These are phyloP conservation scores for Apocheima hispidaria DNA, from an alignment of 2,888 invertebrate genomes.

Conservation along the genomic window DNA sequence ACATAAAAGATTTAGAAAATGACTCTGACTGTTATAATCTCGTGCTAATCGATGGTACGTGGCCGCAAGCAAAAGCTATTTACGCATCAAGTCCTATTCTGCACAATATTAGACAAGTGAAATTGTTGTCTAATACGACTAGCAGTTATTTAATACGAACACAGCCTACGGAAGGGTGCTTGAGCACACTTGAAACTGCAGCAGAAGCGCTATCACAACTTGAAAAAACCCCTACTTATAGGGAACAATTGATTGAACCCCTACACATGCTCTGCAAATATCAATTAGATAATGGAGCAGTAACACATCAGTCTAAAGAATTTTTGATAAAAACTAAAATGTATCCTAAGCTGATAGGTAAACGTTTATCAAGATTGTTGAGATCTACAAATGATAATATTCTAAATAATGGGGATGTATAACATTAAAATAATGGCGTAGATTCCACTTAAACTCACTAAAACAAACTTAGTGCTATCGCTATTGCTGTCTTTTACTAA, in stretches of 20 bases:
- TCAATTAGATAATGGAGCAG: conserved; percentile 96
- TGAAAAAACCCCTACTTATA: conserved; percentile 89
- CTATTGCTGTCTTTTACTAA: too few species aligned
- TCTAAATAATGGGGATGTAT: conserved; percentile 31
- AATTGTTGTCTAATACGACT: conserved; percentile 89
- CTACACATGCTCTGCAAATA: conserved; percentile 93
- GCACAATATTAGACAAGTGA: conserved; percentile 92
- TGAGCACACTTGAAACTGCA: conserved; percentile 96
- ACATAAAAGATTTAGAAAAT: conserved; percentile 85
- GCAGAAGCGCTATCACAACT: conserved; percentile 92
- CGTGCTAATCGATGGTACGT: conserved; percentile 96
- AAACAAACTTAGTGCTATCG: too few species aligned
- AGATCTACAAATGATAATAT: conserved; percentile 67
- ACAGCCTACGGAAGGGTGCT: conserved; percentile 95
- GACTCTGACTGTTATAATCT: conserved; percentile 89
- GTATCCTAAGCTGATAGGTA: conserved; percentile 93
- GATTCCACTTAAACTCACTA: too few species aligned
- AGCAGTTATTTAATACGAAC: conserved; percentile 97
- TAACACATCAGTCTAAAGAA: conserved; percentile 97
- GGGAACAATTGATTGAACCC: conserved; percentile 90
- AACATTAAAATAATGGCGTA: too few species aligned
- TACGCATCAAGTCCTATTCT: conserved; percentile 93
- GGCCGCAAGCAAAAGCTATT: conserved; percentile 98
- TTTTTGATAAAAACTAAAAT: conserved; percentile 92
- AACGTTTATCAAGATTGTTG: conserved; percentile 86